Evolutionary conservation across 2,797 vertebrate species (phyloP), one percentile per base, ranked within the genome.

Genomic region (Phataginus tricuspis): DNA sequence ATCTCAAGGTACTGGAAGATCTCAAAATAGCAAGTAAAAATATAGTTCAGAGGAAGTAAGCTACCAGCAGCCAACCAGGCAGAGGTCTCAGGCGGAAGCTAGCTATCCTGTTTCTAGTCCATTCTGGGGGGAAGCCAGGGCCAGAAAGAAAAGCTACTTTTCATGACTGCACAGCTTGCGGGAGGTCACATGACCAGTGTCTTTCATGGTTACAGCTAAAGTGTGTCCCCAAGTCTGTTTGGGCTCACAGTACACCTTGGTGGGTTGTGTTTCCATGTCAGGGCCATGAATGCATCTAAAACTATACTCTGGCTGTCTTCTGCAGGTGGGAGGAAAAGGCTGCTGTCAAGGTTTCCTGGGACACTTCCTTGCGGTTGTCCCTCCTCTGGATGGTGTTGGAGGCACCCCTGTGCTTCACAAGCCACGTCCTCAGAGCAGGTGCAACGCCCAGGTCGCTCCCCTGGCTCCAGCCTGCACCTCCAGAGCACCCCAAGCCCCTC

Each of bases 11-110:
- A 68, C 75, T 45, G 63, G 80, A 82, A 86, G 53, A 75, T 42
- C 39, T 95, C 93, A 49, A 90, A 90, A 94, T 64, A 86, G 89
- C 49, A 42, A 87, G 55, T 68, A 63, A 92, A 92, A 96, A 87
- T 12, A 34, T 3, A 68, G 53, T 66, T 75, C 79, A 53, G 86
- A 63, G 94, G 91, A 91, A 93, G 69, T 8, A 1, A 5, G 61
- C 53, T 51, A 51, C 88, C 83, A 90, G 69, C 29, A n/a, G n/a
- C 66, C 34, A 21, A 1, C 64, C 11, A 18, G 74, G 68, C 8
- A 64, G 90, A 77, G 75, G 82, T 64, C 63, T n/a, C 21, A 3
- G 61, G 53, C 5, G 10, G 92, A 96, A 96, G 83, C 63, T 10
- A 31, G 69, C 59, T 83, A 63, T 89, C 94, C 37, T 31, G 59